Base-by-base conservation (phyloP, 2,797 vertebrate genomes). In the Chaunax sp. region DNA sequence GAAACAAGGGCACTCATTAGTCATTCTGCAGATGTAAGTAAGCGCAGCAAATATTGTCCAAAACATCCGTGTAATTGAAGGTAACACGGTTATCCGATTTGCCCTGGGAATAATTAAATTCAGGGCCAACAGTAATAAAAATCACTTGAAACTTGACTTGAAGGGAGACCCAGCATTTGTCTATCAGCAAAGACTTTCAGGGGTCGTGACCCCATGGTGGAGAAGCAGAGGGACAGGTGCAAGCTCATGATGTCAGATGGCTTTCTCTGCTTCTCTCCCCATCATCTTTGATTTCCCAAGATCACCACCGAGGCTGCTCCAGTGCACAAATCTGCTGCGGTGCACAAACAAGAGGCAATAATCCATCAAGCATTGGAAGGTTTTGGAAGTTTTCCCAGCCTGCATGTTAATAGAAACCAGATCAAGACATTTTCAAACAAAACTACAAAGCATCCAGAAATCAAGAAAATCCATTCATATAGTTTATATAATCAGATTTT, bases 181-280 rank as follows among this genome's bases (percentile, higher is more conserved):
- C 93, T 62, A 72, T 93, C 92, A 91, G 83, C 90, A 72, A 19
- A 80, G 82, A 87, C 84, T 88, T 87, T 90, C 77, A 87, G 69
- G 64, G 91, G 88, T 90, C 67, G 9, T 56, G 78, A 89, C 85
- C 88, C 66, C n/a, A 28, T 28, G 73, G 56, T 70, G 82, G 75
- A 88, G 85, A 87, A 75, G 58, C 77, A 67, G 78, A 73, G 78
- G 40, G 84, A 94, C 93, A 95, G 93, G 93, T 94, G 94, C 91
- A 63, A 67, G 76, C 64, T 66, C 64, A 89, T 92, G 90, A 92
- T 88, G 90, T 92, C 90, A 90, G 74, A 72, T 47, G 72, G 52
- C 65, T 59, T 69, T 64, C 56, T 70, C 22, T 64, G 51, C 83
- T 84, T 84, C 84, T 66, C 65, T 81, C 74, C 54, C 61, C n/a